A percentile compares a stretch with the other conserved stretches of the same genome.
These are phyloP conservation scores for Typhlomys cinereus DNA, from an alignment of 2,113 vertebrate genomes.

Conservation along the genomic window DNA sequence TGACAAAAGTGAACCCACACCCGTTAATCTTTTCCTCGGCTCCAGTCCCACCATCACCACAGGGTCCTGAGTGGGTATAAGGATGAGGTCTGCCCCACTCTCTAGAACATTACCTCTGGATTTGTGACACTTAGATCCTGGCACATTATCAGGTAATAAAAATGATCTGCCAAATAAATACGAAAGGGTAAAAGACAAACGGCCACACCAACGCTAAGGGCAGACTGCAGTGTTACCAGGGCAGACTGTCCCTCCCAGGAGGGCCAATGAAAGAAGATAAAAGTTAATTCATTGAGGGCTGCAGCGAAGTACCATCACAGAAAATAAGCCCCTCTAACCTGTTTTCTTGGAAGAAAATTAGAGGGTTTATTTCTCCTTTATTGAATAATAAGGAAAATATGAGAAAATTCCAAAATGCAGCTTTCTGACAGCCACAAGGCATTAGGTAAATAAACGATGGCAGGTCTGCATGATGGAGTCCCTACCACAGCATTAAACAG, in stretches of 20 bases:
- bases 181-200: conserved; percentile 17
- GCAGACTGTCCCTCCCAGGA: neutral
- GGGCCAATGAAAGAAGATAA: neutral
- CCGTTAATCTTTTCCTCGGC: neutral
- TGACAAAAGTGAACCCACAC: neutral
- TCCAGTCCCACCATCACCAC: neutral
- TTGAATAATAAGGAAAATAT: conserved; percentile 62
- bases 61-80: neutral
- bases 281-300: neutral
- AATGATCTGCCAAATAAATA: conserved; percentile 37
- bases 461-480: neutral
- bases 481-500: neutral
- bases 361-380: conserved; percentile 53
- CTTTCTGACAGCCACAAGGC: conserved; percentile 45
- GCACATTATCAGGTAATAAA: neutral
- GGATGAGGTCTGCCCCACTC: neutral
- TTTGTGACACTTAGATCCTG: neutral
- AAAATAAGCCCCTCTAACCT: conserved; percentile 42
- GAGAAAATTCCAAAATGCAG: conserved; percentile 53
- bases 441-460: conserved; percentile 23
- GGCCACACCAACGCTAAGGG: neutral
- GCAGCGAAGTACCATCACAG: neutral
- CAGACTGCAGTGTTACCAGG: neutral
- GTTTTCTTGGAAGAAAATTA: conserved; percentile 50
- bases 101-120: neutral